Evolutionary conservation across 2,113 vertebrate species (phyloP).

Genomic region (Percina caprodes): DNA sequence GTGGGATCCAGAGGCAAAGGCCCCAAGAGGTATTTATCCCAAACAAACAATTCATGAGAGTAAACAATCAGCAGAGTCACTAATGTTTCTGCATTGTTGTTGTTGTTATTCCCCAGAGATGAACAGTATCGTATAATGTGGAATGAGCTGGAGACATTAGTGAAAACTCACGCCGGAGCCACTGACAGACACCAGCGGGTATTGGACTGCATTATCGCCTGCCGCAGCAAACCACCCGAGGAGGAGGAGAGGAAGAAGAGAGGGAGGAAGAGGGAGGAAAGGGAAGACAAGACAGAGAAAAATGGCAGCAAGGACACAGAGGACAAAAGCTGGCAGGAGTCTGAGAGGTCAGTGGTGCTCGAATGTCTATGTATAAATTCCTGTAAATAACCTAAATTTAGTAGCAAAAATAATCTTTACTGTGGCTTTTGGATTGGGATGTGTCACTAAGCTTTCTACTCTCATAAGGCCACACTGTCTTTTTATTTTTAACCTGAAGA

Average conservation of each 20-base stretch:
- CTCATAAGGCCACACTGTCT: background rate
- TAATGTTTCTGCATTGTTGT: background rate
- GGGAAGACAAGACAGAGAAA: slow-evolving; percentile 93
- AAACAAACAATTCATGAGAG: background rate
- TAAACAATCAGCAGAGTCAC: background rate
- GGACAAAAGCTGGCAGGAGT: slow-evolving; percentile 94
- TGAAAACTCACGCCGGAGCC: slow-evolving; percentile 91
- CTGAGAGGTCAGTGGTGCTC: slow-evolving; percentile 85
- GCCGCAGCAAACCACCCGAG: slow-evolving; percentile 96
- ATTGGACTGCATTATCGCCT: slow-evolving; percentile 94
- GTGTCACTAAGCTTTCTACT: background rate
- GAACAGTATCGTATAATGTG: slow-evolving; percentile 99
- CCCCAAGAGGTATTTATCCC: slow-evolving; percentile 90
- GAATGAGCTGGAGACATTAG: slow-evolving; percentile 98
- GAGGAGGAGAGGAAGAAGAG: slow-evolving; percentile 97
- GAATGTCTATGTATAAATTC: background rate
- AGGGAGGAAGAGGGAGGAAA: slow-evolving; percentile 95
- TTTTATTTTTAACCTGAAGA: slow-evolving; percentile 68
- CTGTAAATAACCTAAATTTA: background rate
- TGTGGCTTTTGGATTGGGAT: background rate
- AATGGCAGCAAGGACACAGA: slow-evolving; percentile 91
- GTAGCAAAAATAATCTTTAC: background rate
- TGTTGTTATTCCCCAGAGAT: slow-evolving; percentile 81
- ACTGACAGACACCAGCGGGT: slow-evolving; percentile 95
- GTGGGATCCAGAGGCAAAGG: slow-evolving; percentile 98